Base-by-base conservation (phyloP, 1,140 invertebrate genomes). In the Bombyx mandarina region DNA sequence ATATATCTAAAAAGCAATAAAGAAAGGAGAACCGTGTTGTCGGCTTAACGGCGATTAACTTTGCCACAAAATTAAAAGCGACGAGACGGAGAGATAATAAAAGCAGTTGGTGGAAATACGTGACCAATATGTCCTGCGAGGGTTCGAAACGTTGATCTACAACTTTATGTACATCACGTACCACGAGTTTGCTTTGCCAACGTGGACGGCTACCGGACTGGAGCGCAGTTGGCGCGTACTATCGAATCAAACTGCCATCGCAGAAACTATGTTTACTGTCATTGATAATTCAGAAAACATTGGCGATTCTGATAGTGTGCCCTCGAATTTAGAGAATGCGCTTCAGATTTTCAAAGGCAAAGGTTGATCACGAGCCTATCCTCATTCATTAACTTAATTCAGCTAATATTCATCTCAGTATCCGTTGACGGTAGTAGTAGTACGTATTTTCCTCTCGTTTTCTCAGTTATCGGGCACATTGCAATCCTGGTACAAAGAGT, bases 81-180 rank as follows among this genome's bases (percentile, higher is more conserved):
- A 61, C 70, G 58, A 54, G 43, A 63, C 66, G 58, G 66, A 65
- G 66, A 67, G 65, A 69, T 73, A 75, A 78, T 71, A 73, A 77
- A 75, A 67, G 69, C 65, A 74, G 66, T 67, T 65, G 67, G 66
- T 64, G 62, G 62, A 66, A 69, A 67, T 69, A 80, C 77, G 77
- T 80, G 77, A 78, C 73, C 75, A 77, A 80, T 79, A 75, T 74
- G 70, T 79, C 70, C 66, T 60, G 56, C 60, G 69, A 63, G 69
- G 62, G 67, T 72, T 66, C 66, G 65, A 54, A 57, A 57, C 57
- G 62, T 63, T 63, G 67, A 67, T 73, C 66, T 65, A 61, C 56
- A 63, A 75, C 68, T 70, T 67, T 80, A 83, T 80, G 79, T 79
- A 58, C 56, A 66, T 76, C 77, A 83, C 78, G 77, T 81, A 48